phyloP scores from a whole-genome alignment of 2,888 invertebrate species.

The Dione vanillae region DNA sequence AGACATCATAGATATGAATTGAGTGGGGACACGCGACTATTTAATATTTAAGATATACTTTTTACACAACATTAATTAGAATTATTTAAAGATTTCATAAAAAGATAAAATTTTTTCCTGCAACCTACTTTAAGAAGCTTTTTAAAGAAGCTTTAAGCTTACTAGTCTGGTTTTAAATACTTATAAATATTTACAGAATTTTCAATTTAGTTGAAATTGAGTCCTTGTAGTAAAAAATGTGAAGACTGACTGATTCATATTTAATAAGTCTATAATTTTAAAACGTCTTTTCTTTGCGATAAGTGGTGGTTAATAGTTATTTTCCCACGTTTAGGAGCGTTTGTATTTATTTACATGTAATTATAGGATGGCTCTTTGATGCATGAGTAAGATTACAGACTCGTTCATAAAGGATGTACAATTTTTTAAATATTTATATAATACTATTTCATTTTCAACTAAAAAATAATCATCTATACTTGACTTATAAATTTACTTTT shows the following conservation, averaged over 20 bases:
- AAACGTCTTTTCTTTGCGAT: conserved; percentile 25
- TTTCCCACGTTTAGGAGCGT: conserved; percentile 41
- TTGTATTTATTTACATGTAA: conserved; percentile 46
- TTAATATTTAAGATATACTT: conserved; percentile 24
- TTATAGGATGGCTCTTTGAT: conserved; percentile 22
- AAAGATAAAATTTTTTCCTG: no score
- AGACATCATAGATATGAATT: conserved; percentile 46
- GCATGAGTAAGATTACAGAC: conserved; percentile 7
- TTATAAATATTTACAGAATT: no score
- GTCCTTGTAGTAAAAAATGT: background rate
- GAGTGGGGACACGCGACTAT: conserved; percentile 37
- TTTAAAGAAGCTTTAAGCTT: no score
- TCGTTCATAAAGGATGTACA: background rate
- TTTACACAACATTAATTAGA: background rate
- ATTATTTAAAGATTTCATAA: no score
- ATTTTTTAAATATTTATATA: background rate
- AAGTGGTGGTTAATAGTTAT: conserved; percentile 28
- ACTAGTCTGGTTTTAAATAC: no score
- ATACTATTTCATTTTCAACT: background rate
- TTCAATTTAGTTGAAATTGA: no score
- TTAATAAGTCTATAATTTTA: background rate
- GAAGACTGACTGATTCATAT: background rate
- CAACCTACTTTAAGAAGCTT: no score
- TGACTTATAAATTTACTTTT: no score
- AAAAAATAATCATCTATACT: no score